Base-by-base conservation (phyloP, 1,140 invertebrate genomes). In the Apis cerana region DNA sequence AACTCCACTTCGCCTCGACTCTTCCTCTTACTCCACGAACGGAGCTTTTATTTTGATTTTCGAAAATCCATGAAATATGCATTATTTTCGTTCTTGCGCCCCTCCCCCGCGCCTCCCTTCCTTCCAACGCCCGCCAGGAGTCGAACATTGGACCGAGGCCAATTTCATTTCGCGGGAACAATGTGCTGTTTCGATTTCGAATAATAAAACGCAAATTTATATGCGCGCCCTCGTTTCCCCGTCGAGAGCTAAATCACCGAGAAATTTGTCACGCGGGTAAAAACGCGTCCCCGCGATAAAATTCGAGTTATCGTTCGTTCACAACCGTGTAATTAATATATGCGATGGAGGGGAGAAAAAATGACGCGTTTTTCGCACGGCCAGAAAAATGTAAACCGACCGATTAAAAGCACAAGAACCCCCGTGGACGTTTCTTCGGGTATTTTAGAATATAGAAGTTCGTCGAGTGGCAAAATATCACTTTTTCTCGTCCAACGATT, bases 141-240 rank as follows among this genome's bases (percentile, higher is more conserved):
- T 50, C 75, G 17, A 70, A 64, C 27, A 56, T 70, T 83, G 82
- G 82, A 65, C 23, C 9, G 4, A 15, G 48, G 68, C 82, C 82
- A 83, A 80, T 83, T 83, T 83, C 82, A 80, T 79, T 74, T 83
- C 69, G 68, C 68, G 23, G 61, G 76, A n/a, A 83, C 76, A 59
- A 83, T 74, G 43, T 9, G 76, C 75, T 59, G 64, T 80, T 72
- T 59, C 82, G 76, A 65, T 72, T 80, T 80, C 43, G 52, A 23
- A 80, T 61, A 74, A 83, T 80, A 62, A 71, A 83, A 80, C 62
- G 64, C 43, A 17, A 52, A 82, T 82, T 82, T 71, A 64, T 64
- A 59, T 8, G 21, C 52, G 1, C 17, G 58, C 11, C 17, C 21
- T 1, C 23, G 11, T 33, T 77, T 82, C 54, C 50, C 54, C 3